Conservation (phyloP, 2,888 invertebrate species). For the Doris montereyensis region DNA sequence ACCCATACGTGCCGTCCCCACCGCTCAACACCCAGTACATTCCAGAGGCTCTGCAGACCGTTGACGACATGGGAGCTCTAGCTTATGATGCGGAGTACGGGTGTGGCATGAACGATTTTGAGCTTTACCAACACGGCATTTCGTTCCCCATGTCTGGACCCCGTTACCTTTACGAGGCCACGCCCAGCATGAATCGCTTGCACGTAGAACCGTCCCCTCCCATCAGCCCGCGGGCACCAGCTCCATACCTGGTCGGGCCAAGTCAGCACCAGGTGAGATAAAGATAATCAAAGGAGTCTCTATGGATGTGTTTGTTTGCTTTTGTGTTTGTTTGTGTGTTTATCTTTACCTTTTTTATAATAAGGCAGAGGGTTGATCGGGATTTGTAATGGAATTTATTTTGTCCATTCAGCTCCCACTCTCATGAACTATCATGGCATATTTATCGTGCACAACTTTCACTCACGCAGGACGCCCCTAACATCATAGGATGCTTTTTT, state of each 20-base stretch:
- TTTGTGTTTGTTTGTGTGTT: too few relatives aligned
- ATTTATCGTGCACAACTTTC: too few relatives aligned
- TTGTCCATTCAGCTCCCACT: too few relatives aligned
- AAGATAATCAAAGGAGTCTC: too few relatives aligned
- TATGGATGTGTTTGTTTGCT: too few relatives aligned
- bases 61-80: background rate
- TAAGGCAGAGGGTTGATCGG: too few relatives aligned
- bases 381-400: too few relatives aligned
- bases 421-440: too few relatives aligned
- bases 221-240: constrained; percentile 48
- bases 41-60: constrained; percentile 34
- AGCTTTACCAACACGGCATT: constrained; percentile 9
- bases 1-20: constrained; percentile 26
- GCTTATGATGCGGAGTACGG: constrained; percentile 18
- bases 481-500: too few relatives aligned
- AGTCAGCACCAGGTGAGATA: constrained; percentile 62
- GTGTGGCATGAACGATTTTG: background rate
- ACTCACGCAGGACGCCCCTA: too few relatives aligned
- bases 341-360: too few relatives aligned
- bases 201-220: constrained; percentile 53
- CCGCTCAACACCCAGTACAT: constrained; percentile 29
- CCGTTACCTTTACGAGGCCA: constrained; percentile 55
- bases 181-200: constrained; percentile 54
- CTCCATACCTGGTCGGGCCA: constrained; percentile 48
- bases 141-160: constrained; percentile 33